A percentile compares a stretch with the other conserved stretches of the same genome.
phyloP scores from a whole-genome alignment of 2,113 vertebrate genomes.

The Coptodon bakossiorum region DNA sequence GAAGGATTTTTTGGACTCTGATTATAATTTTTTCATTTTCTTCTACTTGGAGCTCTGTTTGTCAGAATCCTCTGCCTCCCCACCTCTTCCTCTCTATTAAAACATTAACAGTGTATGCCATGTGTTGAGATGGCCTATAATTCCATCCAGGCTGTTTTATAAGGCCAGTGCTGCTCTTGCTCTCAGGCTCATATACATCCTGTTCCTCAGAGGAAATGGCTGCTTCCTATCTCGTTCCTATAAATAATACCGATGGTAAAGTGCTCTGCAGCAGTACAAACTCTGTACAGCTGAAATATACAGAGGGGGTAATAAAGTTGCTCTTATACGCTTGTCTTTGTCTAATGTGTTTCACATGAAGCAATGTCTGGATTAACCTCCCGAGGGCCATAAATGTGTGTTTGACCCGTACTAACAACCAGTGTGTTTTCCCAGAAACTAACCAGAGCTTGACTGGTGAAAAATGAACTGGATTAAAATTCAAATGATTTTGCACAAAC shows the following conservation, averaged over 20 bases:
- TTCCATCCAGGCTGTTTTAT: constrained; percentile 23
- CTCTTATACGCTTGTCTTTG: not conserved
- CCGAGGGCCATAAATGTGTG: not conserved
- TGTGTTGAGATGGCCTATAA: constrained; percentile 9
- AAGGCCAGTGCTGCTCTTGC: not conserved
- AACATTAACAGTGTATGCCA: not conserved
- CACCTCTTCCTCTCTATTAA: not conserved
- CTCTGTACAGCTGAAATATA: not conserved
- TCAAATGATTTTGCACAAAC: not conserved
- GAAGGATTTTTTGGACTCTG: not conserved
- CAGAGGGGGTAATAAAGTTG: not conserved
- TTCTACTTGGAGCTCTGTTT: not conserved
- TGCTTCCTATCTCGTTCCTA: constrained; percentile 42
- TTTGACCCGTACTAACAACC: not conserved
- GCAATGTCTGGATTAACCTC: not conserved
- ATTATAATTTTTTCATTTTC: not conserved
- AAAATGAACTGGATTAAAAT: not conserved
- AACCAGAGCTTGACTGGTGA: not conserved
- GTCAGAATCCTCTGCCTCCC: not conserved
- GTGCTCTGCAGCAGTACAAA: constrained; percentile 25
- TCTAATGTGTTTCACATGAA: not conserved
- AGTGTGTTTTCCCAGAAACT: not conserved
- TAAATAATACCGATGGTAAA: constrained; percentile 49
- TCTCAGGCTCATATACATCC: constrained; percentile 39
- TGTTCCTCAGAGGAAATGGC: constrained; percentile 40